Evolutionary conservation across 2,888 invertebrate genomes (phyloP), one percentile per base, ranked within the genome.

Genomic region (Craniophora ligustri): DNA sequence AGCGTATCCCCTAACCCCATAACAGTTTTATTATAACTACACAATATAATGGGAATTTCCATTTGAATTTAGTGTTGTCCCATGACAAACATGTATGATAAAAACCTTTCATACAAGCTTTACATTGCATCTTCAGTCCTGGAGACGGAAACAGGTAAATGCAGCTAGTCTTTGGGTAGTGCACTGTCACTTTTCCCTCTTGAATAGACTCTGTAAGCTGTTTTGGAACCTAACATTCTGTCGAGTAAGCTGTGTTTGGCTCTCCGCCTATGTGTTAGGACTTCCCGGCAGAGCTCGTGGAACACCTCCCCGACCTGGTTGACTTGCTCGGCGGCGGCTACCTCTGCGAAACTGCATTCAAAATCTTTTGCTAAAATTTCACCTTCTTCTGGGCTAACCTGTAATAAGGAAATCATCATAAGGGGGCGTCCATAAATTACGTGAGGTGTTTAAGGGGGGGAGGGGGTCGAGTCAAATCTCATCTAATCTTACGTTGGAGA

Each of bases 151-250:
- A 50, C 18, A 46, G 32, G 30, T 51, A 68, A 62, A 56, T 60
- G 49, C 53, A 55, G 36, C 78, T 88, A 97, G 86, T 97, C 97
- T 88, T 97, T 97, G 7, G 97, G 97, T 69, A 98, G 89, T 21
- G 97, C 97, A 80, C 97, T 97, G 81, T 98, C 98, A 87, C 98
- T 98, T 85, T 98, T 98, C 38, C 98, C 98, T 54, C 98, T 94
- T 11, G 96, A 96, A 86, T 98, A 98, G 39, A 96, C 95, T 63
- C 96, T 92, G 59, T 96, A 95, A 0, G 95, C 95, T 2, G 95
- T 94, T 85, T 95, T 96, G 16, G 96, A 95, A 23, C 98, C 97
- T 38, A 98, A 91, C 96, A 98, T 97, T 55, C 98, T 93, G 79
- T 97, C 97, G 28, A 97, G 86, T 2, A 98, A 87, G 41, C 97